Conservation (phyloP, 1,140 invertebrate genomes). For the Plodia interpunctella region DNA sequence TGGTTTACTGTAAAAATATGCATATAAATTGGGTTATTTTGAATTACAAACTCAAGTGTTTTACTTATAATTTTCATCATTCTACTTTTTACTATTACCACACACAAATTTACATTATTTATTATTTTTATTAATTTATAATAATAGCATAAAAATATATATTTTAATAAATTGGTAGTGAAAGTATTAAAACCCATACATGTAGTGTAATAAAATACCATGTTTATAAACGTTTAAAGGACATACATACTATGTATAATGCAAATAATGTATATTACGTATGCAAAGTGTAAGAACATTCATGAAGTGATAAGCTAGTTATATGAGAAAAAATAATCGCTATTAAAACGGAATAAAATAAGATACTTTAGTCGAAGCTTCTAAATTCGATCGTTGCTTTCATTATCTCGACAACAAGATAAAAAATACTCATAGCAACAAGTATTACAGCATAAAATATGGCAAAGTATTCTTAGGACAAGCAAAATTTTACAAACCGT, state of each 20-base stretch:
- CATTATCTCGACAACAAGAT: not conserved
- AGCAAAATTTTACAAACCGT: not conserved
- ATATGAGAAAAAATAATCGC: not conserved
- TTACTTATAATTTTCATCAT: too few species aligned
- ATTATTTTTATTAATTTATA: too few species aligned
- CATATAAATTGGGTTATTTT: too few species aligned
- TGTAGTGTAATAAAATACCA: too few species aligned
- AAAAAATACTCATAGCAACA: not conserved
- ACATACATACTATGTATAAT: not conserved
- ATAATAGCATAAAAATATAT: too few species aligned
- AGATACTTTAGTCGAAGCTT: not conserved
- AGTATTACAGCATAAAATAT: conserved; percentile 3
- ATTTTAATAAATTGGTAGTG: too few species aligned
- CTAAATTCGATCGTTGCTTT: not conserved
- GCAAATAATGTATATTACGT: conserved; percentile 6
- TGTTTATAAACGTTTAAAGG: too few species aligned
- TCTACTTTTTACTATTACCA: too few species aligned
- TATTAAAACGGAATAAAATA: not conserved
- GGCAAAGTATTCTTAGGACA: not conserved
- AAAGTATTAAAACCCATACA: too few species aligned
- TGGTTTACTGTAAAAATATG: too few species aligned
- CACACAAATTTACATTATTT: too few species aligned
- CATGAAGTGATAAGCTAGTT: not conserved
- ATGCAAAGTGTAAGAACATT: conserved; percentile 1
- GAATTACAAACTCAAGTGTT: too few species aligned